Evolutionary conservation across 2,888 invertebrate genomes (phyloP), one percentile per base, ranked within the genome.

Genomic region (Heliconius charithonia): DNA sequence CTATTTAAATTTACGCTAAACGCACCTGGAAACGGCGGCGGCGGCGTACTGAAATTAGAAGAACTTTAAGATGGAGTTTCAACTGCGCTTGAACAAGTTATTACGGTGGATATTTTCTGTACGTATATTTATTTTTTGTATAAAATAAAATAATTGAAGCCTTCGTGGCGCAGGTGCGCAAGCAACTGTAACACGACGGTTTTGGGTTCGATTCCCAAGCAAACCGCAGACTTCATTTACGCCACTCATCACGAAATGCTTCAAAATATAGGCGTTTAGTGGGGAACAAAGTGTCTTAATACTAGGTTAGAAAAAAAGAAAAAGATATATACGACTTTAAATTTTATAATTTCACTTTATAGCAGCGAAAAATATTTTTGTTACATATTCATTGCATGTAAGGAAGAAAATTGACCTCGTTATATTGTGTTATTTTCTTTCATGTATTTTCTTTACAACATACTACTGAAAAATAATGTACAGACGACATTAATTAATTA

Each of bases 1-100:
- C 51, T 51, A 71, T 72, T 77, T 29, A 51, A 56, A 77, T 71
- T 71, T 77, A 65, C 32, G 71, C 25, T 29, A 29, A 37, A 72
- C 37, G 59, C n/a, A 59, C 72, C 32, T 72, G 16, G 37, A 72
- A 59, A 59, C 16, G 22, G 16, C 10, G 37, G 69, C 16, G 22
- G 16, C 10, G 37, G 69, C 9, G 7, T 41, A 45, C 37, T 72
- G 59, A 72, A 72, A 72, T 72, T 59, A 72, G 3, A 72, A 27
- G 45, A 29, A 71, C 29, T 59, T 72, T 37, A 56, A 59, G 37
- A 72, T 37, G 72, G 16, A 72, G 32, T 59, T 72, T 56, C 32
- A 37, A 32, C 16, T 72, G 9, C 25, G 25, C 59, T 19, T 32
- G n/a, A 13, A 59, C 19, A 69, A 45, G 69, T 69, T 69, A 69